These are phyloP conservation scores for Podiceps cristatus DNA, from an alignment of 2,113 vertebrate genomes.

Conservation along the genomic window DNA sequence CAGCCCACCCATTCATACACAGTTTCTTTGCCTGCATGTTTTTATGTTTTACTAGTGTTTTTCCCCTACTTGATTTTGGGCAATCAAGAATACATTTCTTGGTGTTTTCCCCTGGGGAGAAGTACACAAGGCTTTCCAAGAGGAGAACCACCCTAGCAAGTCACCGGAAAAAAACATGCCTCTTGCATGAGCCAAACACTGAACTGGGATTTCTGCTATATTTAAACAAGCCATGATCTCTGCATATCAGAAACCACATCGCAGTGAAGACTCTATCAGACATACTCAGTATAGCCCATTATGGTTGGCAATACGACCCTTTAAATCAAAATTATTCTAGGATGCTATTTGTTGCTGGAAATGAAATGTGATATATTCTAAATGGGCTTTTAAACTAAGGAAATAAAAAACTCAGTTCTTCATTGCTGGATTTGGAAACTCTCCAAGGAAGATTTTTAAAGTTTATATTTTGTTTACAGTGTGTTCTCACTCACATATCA, in stretches of 20 bases:
- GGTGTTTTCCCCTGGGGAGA: not conserved
- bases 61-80: not conserved
- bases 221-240: not conserved
- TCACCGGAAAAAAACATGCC: accelerated
- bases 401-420: not conserved
- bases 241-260: not conserved
- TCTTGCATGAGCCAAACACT: not conserved
- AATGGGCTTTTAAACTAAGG: not conserved
- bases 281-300: not conserved
- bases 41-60: not conserved
- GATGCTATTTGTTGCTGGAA: not conserved
- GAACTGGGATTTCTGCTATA: not conserved
- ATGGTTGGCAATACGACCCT: not conserved
- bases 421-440: not conserved
- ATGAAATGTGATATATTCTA: constrained; percentile 2
- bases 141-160: not conserved
- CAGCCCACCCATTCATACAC: accelerated
- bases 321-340: constrained; percentile 35
- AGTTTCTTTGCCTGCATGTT: not conserved
- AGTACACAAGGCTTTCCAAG: not conserved
- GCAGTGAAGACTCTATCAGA: not conserved
- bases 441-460: constrained; percentile 24
- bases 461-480: constrained; percentile 7
- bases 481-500: not conserved
- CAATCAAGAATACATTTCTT: not conserved